These are phyloP conservation scores for Molorchus minor DNA, from an alignment of 2,888 invertebrate species.

Conservation along the genomic window DNA sequence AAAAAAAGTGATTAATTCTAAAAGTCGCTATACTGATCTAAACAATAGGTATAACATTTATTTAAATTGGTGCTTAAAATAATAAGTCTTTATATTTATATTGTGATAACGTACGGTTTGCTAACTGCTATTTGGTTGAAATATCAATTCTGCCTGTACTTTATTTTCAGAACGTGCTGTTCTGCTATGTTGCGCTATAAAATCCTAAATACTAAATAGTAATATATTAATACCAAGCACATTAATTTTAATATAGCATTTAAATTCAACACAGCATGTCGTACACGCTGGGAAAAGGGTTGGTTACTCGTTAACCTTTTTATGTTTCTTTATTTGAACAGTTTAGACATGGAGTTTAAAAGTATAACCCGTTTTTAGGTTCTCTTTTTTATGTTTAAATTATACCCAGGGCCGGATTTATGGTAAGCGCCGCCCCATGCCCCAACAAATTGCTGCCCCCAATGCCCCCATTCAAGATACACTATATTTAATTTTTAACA, in stretches of 20 bases:
- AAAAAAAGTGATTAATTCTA: no score
- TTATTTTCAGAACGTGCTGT: constrained; percentile 11
- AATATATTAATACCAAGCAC: constrained; percentile 47
- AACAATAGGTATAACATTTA: no score
- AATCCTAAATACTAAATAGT: constrained; percentile 18
- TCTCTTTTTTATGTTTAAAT: constrained; percentile 8
- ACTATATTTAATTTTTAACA: no score
- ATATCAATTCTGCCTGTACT: constrained; percentile 4
- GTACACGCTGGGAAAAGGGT: constrained; percentile 39
- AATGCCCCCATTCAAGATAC: no score
- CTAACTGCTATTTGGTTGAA: background rate
- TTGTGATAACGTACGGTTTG: background rate
- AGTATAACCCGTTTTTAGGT: constrained; percentile 14
- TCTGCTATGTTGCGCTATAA: constrained; percentile 5
- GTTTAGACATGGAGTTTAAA: constrained; percentile 17
- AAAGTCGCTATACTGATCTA: no score
- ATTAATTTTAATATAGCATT: constrained; percentile 34
- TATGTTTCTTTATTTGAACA: constrained; percentile 23
- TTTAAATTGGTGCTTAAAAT: no score
- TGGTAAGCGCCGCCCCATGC: no score
- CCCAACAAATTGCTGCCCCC: no score
- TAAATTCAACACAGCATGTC: constrained; percentile 30
- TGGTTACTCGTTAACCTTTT: constrained; percentile 21
- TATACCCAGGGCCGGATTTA: no score
- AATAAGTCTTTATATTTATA: background rate